Evolutionary conservation across 2,113 vertebrate genomes (phyloP).

Genomic region (Xiphophorus couchianus): DNA sequence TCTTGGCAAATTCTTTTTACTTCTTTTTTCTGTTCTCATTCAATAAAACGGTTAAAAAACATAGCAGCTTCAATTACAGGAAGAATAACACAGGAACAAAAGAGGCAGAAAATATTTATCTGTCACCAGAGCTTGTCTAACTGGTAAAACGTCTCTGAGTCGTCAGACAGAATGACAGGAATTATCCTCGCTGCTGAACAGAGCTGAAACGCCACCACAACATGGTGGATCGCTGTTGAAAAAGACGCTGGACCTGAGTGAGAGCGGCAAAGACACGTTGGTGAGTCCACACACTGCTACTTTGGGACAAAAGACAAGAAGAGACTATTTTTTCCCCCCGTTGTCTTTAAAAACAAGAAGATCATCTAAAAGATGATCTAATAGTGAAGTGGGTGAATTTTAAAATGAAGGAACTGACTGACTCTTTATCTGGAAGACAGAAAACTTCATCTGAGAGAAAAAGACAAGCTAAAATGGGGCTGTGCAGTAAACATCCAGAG

Average conservation of each 20-base stretch:
- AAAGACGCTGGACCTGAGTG: neutral
- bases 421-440: neutral
- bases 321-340: slow-evolving; percentile 15
- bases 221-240: neutral
- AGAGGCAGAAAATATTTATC: neutral
- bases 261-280: neutral
- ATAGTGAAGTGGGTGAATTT: neutral
- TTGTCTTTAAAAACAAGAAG: slow-evolving; percentile 28
- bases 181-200: neutral
- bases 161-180: neutral
- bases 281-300: neutral
- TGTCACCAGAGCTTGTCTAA: neutral
- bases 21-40: neutral
- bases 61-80: neutral
- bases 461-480: neutral
- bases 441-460: neutral
- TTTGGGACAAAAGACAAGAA: neutral
- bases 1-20: neutral
- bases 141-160: neutral
- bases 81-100: neutral
- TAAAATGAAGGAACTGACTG: neutral
- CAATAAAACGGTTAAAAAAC: neutral
- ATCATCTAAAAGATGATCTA: neutral
- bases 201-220: neutral
- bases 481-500: neutral